A percentile compares a stretch with the other conserved stretches of the same genome.
Evolutionary conservation across 1,140 invertebrate genomes (phyloP).

Genomic region (Glomeris maerens): DNA sequence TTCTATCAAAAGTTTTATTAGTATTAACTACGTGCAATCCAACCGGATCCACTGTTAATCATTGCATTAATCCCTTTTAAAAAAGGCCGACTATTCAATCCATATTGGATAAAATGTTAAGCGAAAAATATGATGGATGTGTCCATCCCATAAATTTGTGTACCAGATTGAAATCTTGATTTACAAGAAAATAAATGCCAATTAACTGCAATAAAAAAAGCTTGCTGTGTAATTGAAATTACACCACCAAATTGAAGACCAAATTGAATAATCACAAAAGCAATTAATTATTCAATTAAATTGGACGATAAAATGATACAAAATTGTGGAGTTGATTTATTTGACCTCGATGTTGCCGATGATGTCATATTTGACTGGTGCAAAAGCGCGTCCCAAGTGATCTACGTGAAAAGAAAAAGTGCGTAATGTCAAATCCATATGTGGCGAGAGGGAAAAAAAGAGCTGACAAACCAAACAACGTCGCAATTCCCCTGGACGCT

Average conservation of each 20-base stretch:
- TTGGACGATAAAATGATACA: background rate
- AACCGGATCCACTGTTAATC: background rate
- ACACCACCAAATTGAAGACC: too few species aligned
- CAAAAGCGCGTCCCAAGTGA: slow-evolving; percentile 52
- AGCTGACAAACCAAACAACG: slow-evolving; percentile 7
- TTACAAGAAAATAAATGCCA: slow-evolving; percentile 8
- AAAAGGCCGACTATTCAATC: background rate
- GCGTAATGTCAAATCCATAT: background rate
- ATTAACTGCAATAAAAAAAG: background rate
- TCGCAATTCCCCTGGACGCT: slow-evolving; percentile 3
- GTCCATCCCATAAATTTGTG: too few species aligned
- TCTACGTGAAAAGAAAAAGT: slow-evolving; percentile 33
- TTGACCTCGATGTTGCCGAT: slow-evolving; percentile 54
- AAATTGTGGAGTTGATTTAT: slow-evolving; percentile 7
- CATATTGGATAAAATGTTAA: slow-evolving; percentile 8
- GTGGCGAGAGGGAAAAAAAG: background rate
- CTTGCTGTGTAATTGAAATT: background rate
- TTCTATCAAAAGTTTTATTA: too few species aligned
- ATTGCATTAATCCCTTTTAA: too few species aligned
- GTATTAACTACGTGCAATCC: slow-evolving; percentile 17
- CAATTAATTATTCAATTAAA: background rate
- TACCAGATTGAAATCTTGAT: too few species aligned
- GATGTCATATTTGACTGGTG: slow-evolving; percentile 54
- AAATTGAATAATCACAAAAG: background rate
- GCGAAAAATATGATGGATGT: too few species aligned